A percentile compares a stretch with the other conserved stretches of the same genome.
These are phyloP conservation scores for Thinocorus orbignyianus DNA, from an alignment of 2,113 vertebrate genomes.

Conservation along the genomic window DNA sequence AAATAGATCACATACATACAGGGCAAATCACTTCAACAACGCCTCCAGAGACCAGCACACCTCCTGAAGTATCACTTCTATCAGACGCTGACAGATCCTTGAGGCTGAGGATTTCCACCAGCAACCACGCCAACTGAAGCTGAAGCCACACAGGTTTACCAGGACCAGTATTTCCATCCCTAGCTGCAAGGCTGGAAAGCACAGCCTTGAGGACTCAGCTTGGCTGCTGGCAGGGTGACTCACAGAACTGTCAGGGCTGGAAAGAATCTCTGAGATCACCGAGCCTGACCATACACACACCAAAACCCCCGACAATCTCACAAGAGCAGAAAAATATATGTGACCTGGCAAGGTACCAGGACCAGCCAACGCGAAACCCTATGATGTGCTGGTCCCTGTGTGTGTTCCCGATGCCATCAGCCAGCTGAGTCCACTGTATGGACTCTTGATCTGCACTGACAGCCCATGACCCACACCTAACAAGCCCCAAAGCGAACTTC, in stretches of 20 bases:
- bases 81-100: background rate
- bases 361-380: background rate
- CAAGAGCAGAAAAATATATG: background rate
- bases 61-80: background rate
- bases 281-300: no score
- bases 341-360: background rate
- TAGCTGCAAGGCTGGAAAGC: background rate
- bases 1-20: background rate
- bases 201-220: background rate
- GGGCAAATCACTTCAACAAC: background rate
- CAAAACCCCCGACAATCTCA: no score
- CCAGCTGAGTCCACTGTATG: background rate
- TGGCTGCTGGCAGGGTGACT: rapidly evolving
- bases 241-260: no score
- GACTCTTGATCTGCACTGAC: rapidly evolving
- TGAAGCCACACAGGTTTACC: background rate
- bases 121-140: rapidly evolving
- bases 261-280: no score
- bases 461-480: background rate
- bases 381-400: rapidly evolving
- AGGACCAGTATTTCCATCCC: no score
- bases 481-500: background rate
- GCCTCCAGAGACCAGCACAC: background rate
- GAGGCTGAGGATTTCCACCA: background rate
- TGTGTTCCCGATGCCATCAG: background rate